Conservation (phyloP, 2,113 vertebrate genomes). For the Alligator mississippiensis region DNA sequence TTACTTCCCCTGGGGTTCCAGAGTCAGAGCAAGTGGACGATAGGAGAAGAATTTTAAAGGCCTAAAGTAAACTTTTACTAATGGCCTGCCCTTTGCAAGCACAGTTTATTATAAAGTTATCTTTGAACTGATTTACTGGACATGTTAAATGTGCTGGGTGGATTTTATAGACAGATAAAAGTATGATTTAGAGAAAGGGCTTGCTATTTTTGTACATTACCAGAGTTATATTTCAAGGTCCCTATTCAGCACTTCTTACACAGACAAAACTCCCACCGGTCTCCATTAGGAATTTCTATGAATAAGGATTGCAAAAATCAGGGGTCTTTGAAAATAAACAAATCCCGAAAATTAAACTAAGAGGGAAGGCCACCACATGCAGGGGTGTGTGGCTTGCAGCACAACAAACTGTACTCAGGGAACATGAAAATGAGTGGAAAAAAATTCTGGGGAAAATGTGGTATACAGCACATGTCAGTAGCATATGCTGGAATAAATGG, state of each 20-base stretch:
- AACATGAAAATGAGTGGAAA: not conserved
- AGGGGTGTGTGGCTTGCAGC: not conserved
- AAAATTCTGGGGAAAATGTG: too few relatives aligned
- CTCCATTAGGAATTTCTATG: too few relatives aligned
- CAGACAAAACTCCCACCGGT: not conserved
- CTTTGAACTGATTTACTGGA: slow-evolving; percentile 40
- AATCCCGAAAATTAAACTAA: too few relatives aligned
- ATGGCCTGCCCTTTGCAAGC: slow-evolving; percentile 49
- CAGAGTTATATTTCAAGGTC: not conserved
- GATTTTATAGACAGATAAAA: slow-evolving; percentile 4
- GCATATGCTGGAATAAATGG: too few relatives aligned
- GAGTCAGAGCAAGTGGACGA: slow-evolving; percentile 37
- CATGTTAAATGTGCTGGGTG: not conserved
- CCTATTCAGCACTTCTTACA: not conserved
- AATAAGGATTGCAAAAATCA: too few relatives aligned
- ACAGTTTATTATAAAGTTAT: slow-evolving; percentile 43
- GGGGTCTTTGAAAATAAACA: too few relatives aligned
- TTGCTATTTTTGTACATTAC: not conserved
- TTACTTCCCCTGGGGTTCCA: slow-evolving; percentile 69
- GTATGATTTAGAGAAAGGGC: not conserved
- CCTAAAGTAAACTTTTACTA: slow-evolving; percentile 71
- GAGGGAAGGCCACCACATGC: too few relatives aligned
- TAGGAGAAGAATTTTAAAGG: slow-evolving; percentile 73
- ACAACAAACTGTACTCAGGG: not conserved
- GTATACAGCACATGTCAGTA: too few relatives aligned